These are phyloP conservation scores for Eulithis testata DNA, from an alignment of 2,888 invertebrate genomes.

Conservation along the genomic window DNA sequence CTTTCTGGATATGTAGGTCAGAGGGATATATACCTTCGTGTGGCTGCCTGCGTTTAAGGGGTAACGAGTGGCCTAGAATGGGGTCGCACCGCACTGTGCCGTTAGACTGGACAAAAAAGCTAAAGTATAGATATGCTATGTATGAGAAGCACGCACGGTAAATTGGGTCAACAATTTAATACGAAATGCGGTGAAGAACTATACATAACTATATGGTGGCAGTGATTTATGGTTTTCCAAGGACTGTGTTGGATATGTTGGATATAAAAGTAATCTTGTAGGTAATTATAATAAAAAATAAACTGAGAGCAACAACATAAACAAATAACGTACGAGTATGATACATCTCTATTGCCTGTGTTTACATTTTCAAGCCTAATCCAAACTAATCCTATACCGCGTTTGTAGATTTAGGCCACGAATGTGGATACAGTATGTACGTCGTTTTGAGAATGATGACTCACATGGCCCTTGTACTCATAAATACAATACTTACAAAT, in stretches of 20 bases:
- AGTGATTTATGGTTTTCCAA: conserved; percentile 23
- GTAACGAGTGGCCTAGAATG: conserved; percentile 57
- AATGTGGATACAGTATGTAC: conserved; percentile 32
- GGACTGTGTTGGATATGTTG: not conserved
- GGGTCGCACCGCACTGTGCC: conserved; percentile 55
- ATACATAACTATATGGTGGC: conserved; percentile 8
- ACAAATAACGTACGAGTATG: conserved; percentile 39
- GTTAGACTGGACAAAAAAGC: conserved; percentile 52
- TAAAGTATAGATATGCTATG: conserved; percentile 30
- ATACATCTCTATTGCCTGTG: conserved; percentile 37
- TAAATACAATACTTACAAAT: conserved; percentile 31
- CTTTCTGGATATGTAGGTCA: conserved; percentile 62
- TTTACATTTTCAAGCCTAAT: conserved; percentile 41
- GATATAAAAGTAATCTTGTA: not conserved
- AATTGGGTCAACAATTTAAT: conserved; percentile 39
- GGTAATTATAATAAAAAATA: not conserved
- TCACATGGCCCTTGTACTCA: conserved; percentile 40
- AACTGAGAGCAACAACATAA: conserved; percentile 27
- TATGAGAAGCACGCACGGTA: conserved; percentile 35
- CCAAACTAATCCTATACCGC: conserved; percentile 30
- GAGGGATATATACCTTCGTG: conserved; percentile 48
- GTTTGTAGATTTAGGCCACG: conserved; percentile 37
- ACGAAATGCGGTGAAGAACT: conserved; percentile 27
- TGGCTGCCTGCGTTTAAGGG: conserved; percentile 54
- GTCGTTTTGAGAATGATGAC: conserved; percentile 43